Base-by-base conservation (phyloP, 2,797 vertebrate species). In the Artibeus lituratus region DNA sequence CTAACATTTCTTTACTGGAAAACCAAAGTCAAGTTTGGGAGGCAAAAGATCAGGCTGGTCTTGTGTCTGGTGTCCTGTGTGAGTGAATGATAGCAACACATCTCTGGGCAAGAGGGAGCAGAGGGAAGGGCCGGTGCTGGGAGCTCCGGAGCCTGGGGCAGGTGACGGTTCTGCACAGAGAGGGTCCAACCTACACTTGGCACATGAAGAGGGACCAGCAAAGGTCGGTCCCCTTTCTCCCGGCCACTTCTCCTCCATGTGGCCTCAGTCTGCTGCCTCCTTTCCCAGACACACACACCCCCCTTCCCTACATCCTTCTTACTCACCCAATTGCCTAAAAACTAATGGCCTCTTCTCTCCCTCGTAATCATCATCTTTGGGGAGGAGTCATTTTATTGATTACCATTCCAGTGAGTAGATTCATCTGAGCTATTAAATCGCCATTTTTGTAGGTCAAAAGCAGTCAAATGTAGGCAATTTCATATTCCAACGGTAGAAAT, bases 361-460 rank as follows among this genome's bases (percentile, higher is more conserved):
- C 16, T 80, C 67, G 87, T 81, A 15, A 14, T 47, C 53, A 7
- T 18, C n/a, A 39, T 51, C 39, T 94, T 78, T 70, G 7, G 15
- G 69, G 44, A 91, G 70, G 35, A 80, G 62, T 44, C 22, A 37
- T 32, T 65, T 81, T 91, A 51, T 22, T 19, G 57, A 29, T 77
- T 7, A 49, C 18, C 32, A 24, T 59, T 10, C 47, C 90, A 35
- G 11, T 12, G 44, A 49, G 24, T 2, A 73, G 39, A 72, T 53
- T 76, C 18, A 35, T 57, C 35, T 12, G 44, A 87, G 47, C 70
- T n/a, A 67, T 59, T 81, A 67, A 49, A 65, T 55, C 6, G 51
- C 80, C 80, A 53, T 74, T 85, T 87, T 51, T 87, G 59, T 74
- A 72, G 78, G 62, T 91, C 78, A 87, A 83, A 80, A 24, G 55